Evolutionary conservation across 2,888 invertebrate genomes (phyloP).

Genomic region (Cordilura impudica): DNA sequence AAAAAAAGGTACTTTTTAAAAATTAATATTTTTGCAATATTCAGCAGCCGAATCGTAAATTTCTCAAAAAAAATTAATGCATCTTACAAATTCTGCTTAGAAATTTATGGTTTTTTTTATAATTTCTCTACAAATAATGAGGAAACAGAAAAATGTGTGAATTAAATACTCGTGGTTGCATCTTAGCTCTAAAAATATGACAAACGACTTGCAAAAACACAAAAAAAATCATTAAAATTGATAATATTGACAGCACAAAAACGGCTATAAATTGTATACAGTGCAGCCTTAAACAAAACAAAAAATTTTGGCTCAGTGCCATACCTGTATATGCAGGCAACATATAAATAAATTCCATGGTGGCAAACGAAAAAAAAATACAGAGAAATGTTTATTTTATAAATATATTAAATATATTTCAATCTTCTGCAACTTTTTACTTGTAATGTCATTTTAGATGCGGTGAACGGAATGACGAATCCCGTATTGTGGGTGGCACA

Average conservation of each 20-base stretch:
- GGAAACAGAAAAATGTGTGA: no score
- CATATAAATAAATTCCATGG: neutral
- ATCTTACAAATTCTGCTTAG: no score
- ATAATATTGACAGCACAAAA: neutral
- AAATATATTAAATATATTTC: neutral
- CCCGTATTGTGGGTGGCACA: constrained; percentile 89
- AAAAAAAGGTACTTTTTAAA: no score
- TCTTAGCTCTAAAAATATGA: neutral
- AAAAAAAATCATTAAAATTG: neutral
- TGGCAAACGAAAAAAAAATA: neutral
- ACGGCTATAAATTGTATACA: neutral
- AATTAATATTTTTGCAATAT: no score
- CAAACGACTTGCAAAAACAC: neutral
- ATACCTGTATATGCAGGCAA: neutral
- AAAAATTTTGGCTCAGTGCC: neutral
- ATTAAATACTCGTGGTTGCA: neutral
- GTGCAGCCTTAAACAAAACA: no score
- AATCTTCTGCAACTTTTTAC: neutral
- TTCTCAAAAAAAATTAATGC: no score
- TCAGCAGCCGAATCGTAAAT: no score
- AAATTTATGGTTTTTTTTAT: no score
- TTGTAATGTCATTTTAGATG: constrained; percentile 78
- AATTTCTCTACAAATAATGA: no score
- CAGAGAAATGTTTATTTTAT: neutral
- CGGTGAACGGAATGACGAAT: constrained; percentile 89